Percentiles rank a stretch among this genome's conserved stretches.
phyloP scores from a whole-genome alignment of 2,113 vertebrate species.

The Rhea americana region DNA sequence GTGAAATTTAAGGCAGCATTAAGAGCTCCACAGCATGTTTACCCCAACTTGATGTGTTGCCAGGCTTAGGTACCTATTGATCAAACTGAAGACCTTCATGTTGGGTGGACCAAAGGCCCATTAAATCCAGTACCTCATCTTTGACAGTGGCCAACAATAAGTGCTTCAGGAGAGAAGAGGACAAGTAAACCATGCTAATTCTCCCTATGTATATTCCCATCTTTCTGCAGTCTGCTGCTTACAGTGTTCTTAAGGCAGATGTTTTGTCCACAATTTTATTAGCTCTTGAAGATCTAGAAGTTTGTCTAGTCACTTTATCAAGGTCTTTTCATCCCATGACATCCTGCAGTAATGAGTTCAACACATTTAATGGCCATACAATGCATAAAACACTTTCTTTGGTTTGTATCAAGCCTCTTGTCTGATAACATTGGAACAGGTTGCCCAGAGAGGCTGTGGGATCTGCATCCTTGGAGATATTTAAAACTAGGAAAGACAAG shows the following conservation, averaged over 20 bases:
- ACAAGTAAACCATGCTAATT: neutral
- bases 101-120: neutral
- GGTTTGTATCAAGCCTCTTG: neutral
- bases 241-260: neutral
- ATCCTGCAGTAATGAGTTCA: neutral
- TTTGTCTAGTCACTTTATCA: neutral
- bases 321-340: neutral
- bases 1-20: neutral
- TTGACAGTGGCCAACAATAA: neutral
- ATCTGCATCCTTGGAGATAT: neutral
- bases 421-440: neutral
- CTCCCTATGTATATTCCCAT: neutral
- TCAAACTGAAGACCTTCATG: neutral
- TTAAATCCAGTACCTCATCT: neutral
- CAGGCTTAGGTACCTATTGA: neutral
- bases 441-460: neutral
- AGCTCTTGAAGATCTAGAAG: neutral
- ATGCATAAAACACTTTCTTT: neutral
- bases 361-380: neutral
- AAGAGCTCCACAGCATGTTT: neutral
- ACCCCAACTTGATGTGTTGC: neutral
- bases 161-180: neutral
- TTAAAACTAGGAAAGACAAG: neutral
- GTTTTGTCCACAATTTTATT: neutral
- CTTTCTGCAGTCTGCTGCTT: neutral